Evolutionary conservation across 2,113 vertebrate species (phyloP), one percentile per base, ranked within the genome.

Genomic region (Ochotona curzoniae): DNA sequence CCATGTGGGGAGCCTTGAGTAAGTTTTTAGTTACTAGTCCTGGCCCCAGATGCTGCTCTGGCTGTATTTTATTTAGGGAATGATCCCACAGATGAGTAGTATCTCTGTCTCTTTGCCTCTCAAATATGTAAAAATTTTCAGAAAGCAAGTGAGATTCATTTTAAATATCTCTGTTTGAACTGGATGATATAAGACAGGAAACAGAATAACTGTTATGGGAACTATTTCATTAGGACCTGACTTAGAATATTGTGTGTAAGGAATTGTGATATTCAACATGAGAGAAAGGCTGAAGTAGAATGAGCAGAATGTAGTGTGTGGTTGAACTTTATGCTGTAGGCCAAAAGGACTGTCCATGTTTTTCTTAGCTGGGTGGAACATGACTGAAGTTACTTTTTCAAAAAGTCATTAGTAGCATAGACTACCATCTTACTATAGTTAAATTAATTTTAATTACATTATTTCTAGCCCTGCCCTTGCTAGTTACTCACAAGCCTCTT

Each of bases 301-400:
- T 18, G 32, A 66, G 21, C 47, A 91, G 69, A n/a, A 69, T 7
- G n/a, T 57, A 30, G 30, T 70, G 69, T 76, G 32, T 74, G 76
- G 30, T 0, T 63, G 73, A 83, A 90, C 7, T 83, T 54, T 25
- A 60, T 71, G 23, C 13, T 67, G 28, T 67, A 81, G 44, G 64
- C 13, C 25, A 64, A 44, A 82, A 87, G 2, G 67, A 80, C 49
- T 17, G 35, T 63, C 67, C 88, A 54, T 69, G 38, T 63, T 93
- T 83, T 89, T 74, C 75, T 69, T 79, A 57, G 60, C 28, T 20
- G 11, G 13, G 8, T 86, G 2, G 67, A 80, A 71, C 2, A 30
- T 49, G 38, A 85, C 63, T 25, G 25, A 90, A 89, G 61, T 57
- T 63, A 69, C 54, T 54, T 95, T 84, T 76, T 88, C 18, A 91